A percentile compares a stretch with the other conserved stretches of the same genome.
Evolutionary conservation across 2,113 vertebrate species (phyloP).

Genomic region (Haemorhous mexicanus): DNA sequence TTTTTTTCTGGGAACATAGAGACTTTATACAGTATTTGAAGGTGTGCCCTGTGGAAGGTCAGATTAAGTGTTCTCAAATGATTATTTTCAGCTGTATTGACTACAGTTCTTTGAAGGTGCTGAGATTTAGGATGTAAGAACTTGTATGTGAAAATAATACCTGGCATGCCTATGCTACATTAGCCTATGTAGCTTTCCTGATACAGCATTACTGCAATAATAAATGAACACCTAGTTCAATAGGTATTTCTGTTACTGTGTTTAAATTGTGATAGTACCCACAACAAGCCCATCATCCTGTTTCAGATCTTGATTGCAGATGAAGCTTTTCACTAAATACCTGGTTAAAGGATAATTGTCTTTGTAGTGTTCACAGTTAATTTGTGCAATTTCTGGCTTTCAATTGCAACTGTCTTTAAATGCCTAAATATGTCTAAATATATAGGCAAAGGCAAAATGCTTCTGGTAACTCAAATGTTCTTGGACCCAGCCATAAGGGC

Average conservation of each 20-base stretch:
- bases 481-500: neutral
- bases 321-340: neutral
- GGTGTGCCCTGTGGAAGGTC: neutral
- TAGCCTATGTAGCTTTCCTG: neutral
- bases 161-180: neutral
- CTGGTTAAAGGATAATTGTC: neutral
- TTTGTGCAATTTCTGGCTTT: neutral
- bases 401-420: neutral
- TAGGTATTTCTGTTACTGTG: neutral
- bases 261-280: neutral
- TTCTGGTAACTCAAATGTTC: neutral
- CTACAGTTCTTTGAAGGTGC: neutral
- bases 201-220: neutral
- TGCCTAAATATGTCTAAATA: neutral
- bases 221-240: neutral
- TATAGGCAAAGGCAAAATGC: neutral
- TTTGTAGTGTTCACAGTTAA: neutral
- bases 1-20: neutral
- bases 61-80: neutral
- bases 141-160: neutral
- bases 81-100: neutral
- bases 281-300: neutral
- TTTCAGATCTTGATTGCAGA: neutral
- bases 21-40: neutral
- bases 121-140: neutral